phyloP scores from a whole-genome alignment of 1,140 invertebrate genomes.

The Cyphomyrmex costatus region DNA sequence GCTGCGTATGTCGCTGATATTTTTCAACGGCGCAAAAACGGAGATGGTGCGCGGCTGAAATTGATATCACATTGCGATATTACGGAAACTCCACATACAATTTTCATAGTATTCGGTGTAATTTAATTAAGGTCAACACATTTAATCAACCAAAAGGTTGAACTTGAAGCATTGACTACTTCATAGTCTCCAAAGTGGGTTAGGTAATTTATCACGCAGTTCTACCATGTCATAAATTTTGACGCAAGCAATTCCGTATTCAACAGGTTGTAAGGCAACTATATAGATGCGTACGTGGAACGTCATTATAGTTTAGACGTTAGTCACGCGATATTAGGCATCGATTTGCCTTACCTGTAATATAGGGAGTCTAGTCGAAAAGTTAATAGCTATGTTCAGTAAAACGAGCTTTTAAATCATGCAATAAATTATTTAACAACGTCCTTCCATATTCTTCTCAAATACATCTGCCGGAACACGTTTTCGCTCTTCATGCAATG shows the following conservation, averaged over 20 bases:
- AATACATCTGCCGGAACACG: neutral
- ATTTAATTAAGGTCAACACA: conserved; percentile 21
- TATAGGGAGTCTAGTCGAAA: neutral
- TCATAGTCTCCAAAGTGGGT: neutral
- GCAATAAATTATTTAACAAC: conserved; percentile 26
- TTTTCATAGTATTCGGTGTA: neutral
- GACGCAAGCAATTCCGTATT: conserved; percentile 54
- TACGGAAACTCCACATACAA: neutral
- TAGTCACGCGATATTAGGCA: conserved; percentile 50
- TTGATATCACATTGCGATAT: conserved; percentile 9
- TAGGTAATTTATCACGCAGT: conserved; percentile 32
- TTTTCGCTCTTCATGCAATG: conserved; percentile 19
- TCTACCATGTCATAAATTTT: conserved; percentile 53
- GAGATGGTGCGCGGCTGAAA: neutral
- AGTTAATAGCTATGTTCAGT: neutral
- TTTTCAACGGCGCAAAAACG: neutral
- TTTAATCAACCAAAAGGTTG: neutral
- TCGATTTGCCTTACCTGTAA: neutral
- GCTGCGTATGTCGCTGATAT: neutral
- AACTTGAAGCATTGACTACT: conserved; percentile 1
- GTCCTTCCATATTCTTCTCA: neutral
- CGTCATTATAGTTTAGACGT: conserved; percentile 56
- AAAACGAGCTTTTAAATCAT: neutral
- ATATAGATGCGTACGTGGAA: conserved; percentile 11
- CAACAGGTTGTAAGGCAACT: conserved; percentile 57